Base-by-base conservation (phyloP, 1,140 invertebrate species). In the Drosophila asahinai region DNA sequence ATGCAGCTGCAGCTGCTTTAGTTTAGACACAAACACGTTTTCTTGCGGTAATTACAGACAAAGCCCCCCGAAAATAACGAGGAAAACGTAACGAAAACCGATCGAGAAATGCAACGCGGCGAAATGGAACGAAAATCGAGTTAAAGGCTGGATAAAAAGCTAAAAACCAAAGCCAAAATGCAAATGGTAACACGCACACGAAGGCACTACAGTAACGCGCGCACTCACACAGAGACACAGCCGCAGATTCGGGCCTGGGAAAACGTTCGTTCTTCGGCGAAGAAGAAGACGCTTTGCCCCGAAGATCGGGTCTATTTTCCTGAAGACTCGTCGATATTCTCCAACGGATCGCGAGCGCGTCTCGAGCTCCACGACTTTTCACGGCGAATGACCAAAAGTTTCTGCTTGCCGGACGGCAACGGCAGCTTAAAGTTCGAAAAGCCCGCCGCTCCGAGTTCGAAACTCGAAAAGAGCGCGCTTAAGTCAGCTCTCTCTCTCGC, bases 231-330 rank as follows among this genome's bases (percentile, higher is more conserved):
- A 47, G 27, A 54, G 22, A 66, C 49, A 47, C 45, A 40, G 48
- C 17, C 45, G 30, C 22, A 47, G 36, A 22, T 55, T 55, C 19
- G 33, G 60, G 43, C 43, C 27, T 70, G 67, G 79, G 77, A 86
- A 86, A 82, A 87, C 83, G 83, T 78, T 84, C 86, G 81, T 87
- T 87, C 84, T 89, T 87, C 84, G 62, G 48, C 68, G 42, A 87
- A 83, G 83, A 86, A 89, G 84, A 87, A 55, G 52, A 55, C 52
- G 52, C 52, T 55, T 38, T 55, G 52, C 52, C 52, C 52, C 33
- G 17, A 38, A 55, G 33, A 83, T 68, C 49, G 67, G 55, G 63
- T 71, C 54, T 71, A 38, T 67, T 43, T 42, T 2, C 38, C 38
- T 43, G 25, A 40, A 54, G 38, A 43, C 7, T n/a, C 43, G 14